Evolutionary conservation across 2,113 vertebrate genomes (phyloP), one percentile per base, ranked within the genome.

Genomic region (Lagopus leucura): DNA sequence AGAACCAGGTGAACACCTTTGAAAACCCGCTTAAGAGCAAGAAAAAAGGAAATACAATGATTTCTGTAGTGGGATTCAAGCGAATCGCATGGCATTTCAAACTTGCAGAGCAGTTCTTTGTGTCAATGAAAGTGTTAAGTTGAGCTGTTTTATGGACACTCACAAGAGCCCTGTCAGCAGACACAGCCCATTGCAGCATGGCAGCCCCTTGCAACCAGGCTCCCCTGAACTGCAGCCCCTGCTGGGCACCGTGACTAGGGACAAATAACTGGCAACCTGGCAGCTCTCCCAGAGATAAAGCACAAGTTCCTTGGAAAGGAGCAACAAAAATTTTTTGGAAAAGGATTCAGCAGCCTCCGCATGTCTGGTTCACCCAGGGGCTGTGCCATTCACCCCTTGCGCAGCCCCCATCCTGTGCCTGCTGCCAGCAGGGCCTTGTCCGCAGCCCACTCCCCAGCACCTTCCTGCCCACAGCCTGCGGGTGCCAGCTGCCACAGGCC

Each of bases 341-440:
- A 17, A 63, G 11, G 42, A 72, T 40, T 69, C 11, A 27, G 18
- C 1, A n/a, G n/a, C 2, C 61, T 66, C 45, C 47, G 32, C 2
- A 0, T 32, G 5, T n/a, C n/a, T 64, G 36, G 18, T 50, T 30
- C 22, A n/a, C 32, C 1, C 2, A 22, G 0, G 1, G 45, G 24
- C 76, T 54, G 52, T 32, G 55, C 55, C 14, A 4, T 1, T 63
- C 45, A 76, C 28, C 22, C 20, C 48, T 13, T 1, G 32, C 48
- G 27, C 69, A 70, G 48, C 8, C n/a, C 73, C 11, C 19, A 50
- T 82, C 32, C 47, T 0, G 0, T 7, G 21, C 61, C 5, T 2
- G 3, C 47, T 28, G 42, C 12, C 65, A 64, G 65, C 28, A 11
- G 0, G 10, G 34, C 25, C 18, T 52, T 48, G 28, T 43, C 55